These are phyloP conservation scores for Serrognathus titanus DNA, from an alignment of 2,888 invertebrate species.

Conservation along the genomic window DNA sequence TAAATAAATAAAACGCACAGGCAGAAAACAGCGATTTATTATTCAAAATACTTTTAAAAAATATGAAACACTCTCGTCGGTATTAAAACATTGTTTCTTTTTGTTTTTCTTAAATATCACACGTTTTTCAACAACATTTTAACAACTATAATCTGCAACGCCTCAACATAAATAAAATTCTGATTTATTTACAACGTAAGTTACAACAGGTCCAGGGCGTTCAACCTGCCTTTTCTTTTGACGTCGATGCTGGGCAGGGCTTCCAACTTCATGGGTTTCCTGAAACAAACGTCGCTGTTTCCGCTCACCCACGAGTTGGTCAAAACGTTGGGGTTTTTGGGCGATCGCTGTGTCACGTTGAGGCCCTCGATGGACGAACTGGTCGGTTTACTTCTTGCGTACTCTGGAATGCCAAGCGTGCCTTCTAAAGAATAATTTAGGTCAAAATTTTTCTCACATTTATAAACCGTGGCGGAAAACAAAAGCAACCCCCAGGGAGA, in stretches of 20 bases:
- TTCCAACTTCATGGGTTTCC: slow-evolving; percentile 42
- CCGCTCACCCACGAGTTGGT: slow-evolving; percentile 11
- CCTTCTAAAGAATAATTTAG: slow-evolving; percentile 9
- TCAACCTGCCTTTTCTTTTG: slow-evolving; percentile 31
- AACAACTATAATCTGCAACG: too few relatives aligned
- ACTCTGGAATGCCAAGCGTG: slow-evolving; percentile 19
- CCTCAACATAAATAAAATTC: neutral
- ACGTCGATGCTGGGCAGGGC: slow-evolving; percentile 45
- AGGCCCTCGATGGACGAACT: slow-evolving; percentile 32
- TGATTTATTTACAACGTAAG: neutral
- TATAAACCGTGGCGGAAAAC: neutral
- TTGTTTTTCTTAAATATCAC: too few relatives aligned
- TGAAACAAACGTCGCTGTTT: slow-evolving; percentile 23
- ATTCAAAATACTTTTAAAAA: too few relatives aligned
- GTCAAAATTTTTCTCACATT: neutral
- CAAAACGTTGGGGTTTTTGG: neutral
- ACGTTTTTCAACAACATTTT: too few relatives aligned
- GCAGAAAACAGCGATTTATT: too few relatives aligned
- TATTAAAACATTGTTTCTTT: too few relatives aligned
- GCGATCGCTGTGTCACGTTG: slow-evolving; percentile 17
- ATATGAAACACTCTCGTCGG: too few relatives aligned
- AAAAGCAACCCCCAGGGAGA: too few relatives aligned
- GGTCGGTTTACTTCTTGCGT: slow-evolving; percentile 34
- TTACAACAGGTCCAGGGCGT: slow-evolving; percentile 35
- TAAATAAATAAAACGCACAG: too few relatives aligned